A percentile compares a stretch with the other conserved stretches of the same genome.
These are phyloP conservation scores for Disparrhopalites patrizii DNA, from an alignment of 2,888 invertebrate genomes.

Conservation along the genomic window DNA sequence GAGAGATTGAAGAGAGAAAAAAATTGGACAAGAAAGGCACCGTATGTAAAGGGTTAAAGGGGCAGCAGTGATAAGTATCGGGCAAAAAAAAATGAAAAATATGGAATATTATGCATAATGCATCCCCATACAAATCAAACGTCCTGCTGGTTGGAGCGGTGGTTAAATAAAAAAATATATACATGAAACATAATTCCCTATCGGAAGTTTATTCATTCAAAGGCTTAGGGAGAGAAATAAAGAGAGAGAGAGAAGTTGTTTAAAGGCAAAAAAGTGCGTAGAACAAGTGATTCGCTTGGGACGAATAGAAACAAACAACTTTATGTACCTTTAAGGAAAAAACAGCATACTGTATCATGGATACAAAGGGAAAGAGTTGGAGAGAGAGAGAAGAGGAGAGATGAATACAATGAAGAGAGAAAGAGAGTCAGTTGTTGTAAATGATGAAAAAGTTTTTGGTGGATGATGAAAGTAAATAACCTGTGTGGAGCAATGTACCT, in stretches of 20 bases:
- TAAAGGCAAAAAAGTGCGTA: background rate
- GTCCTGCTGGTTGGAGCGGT: too few species aligned
- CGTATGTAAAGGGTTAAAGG: too few species aligned
- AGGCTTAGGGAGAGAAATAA: background rate
- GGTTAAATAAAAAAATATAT: too few species aligned
- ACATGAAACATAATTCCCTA: too few species aligned
- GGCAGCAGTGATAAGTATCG: background rate
- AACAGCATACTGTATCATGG: too few species aligned
- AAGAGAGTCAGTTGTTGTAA: slow-evolving; percentile 1
- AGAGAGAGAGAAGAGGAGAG: too few species aligned
- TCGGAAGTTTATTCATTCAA: background rate
- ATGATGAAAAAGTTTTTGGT: too few species aligned
- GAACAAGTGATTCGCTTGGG: background rate
- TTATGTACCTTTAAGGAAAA: too few species aligned
- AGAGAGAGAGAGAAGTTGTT: background rate
- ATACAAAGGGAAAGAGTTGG: too few species aligned
- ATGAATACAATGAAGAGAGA: background rate
- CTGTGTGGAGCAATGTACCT: slow-evolving; percentile 20
- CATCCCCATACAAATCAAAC: background rate
- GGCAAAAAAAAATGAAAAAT: background rate
- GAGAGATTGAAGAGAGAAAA: too few species aligned
- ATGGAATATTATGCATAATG: background rate
- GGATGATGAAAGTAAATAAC: slow-evolving; percentile 15
- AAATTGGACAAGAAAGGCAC: too few species aligned
- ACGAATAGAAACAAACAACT: too few species aligned